These are phyloP conservation scores for Etia nguti DNA, from an alignment of 2,113 vertebrate genomes.

Conservation along the genomic window DNA sequence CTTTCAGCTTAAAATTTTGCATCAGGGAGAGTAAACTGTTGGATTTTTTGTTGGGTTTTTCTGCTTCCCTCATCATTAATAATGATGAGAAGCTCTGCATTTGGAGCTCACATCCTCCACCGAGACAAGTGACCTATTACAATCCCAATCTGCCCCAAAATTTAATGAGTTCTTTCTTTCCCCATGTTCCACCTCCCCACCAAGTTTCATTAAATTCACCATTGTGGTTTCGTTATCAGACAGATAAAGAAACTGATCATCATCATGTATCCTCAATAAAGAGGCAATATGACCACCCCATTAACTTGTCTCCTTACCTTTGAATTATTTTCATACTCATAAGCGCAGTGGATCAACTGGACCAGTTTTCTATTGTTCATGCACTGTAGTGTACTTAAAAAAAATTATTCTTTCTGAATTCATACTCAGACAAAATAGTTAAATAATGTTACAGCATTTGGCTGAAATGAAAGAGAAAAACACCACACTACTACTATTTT, in stretches of 20 bases:
- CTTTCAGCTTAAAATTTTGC: constrained; percentile 14
- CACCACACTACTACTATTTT: background rate
- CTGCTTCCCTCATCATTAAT: constrained; percentile 17
- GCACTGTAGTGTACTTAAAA: background rate
- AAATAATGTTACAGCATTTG: background rate
- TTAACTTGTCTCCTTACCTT: background rate
- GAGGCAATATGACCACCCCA: background rate
- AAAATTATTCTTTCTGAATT: background rate
- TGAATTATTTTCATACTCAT: background rate
- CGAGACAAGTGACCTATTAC: background rate
- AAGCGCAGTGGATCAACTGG: background rate
- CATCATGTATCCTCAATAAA: background rate
- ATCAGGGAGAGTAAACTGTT: constrained; percentile 4
- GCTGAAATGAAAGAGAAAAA: background rate
- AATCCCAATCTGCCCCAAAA: background rate
- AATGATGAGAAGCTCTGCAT: constrained; percentile 15
- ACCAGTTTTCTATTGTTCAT: background rate
- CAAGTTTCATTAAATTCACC: background rate
- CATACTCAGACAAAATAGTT: background rate
- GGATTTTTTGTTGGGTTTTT: background rate
- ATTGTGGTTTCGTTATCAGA: background rate
- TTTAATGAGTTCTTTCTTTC: background rate
- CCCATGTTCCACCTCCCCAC: background rate
- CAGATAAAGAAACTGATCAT: background rate
- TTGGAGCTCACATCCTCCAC: background rate